Evolutionary conservation across 2,888 invertebrate genomes (phyloP), one percentile per base, ranked within the genome.

Genomic region (Ametastegia equiseti): DNA sequence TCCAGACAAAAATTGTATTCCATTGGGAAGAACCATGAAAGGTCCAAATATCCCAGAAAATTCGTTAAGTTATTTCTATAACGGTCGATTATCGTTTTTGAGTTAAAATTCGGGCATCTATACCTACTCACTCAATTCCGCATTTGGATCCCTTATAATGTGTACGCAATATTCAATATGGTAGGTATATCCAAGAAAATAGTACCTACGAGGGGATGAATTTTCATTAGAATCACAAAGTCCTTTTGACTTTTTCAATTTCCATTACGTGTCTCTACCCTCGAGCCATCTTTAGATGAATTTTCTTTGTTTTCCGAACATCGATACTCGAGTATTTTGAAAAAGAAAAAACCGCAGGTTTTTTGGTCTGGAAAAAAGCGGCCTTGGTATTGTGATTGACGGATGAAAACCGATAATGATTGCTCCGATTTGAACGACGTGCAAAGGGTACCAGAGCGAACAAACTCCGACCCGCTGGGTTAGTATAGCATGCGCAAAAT

Each of bases 401-500:
- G 54, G 75, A 33, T 54, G 75, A 75, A 50, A 54, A 75, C 75
- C 75, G 75, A 75, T 75, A 75, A 75, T 75, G 54, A 75, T 75
- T 75, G 75, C 75, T 50, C 50, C 15, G 33, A 36, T 54, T 50
- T 27, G 50, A 54, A 50, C 33, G 54, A 36, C 50, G 50, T 50
- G 50, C 36, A 36, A 75, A 75, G 33, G 73, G 50, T 13, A 47
- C 33, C 50, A 33, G 13, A 47, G 33, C 33, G 33, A 50, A 50
- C 50, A 33, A 36, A 54, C 33, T 36, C 54, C 50, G 73, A 47
- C 19, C 47, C 9, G 54, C 27, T 19, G n/a, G n/a, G n/a, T n/a
- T n/a, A n/a, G n/a, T n/a, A n/a, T 73, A 33, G 71, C 45, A 45
- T 71, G 71, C 47, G 15, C 30, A 27, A 71, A 45, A 71, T 71